Evolutionary conservation across 2,113 vertebrate genomes (phyloP), one percentile per base, ranked within the genome.

Genomic region (Macquaria ambigua): DNA sequence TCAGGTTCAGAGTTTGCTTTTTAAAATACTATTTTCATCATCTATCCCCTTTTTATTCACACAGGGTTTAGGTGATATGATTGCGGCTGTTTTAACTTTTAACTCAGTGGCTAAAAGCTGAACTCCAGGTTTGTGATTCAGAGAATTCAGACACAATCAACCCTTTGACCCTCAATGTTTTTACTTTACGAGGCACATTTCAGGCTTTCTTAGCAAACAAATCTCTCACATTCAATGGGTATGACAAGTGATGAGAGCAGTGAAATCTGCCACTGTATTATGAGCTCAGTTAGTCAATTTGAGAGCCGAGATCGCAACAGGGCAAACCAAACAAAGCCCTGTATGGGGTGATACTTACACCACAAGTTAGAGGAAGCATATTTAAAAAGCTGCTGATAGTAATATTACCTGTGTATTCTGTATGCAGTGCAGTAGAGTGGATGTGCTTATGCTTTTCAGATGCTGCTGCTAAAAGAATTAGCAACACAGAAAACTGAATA

Each of bases 1-100:
- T 76, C 20, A 55, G 70, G 21, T 66, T 68, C 31, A 37, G 55
- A 6, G 46, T 48, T 64, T 70, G 34, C 74, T 74, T 75, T 59
- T 34, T 34, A 34, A 34, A n/a, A 31, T 25, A 31, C 16, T 2
- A 1, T 25, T 67, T 76, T 69, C 56, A 52, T 82, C 66, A 58
- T 79, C 46, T 62, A 31, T 71, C 63, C 16, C 8, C 18, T 39
- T 69, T 31, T 9, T 12, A 16, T 50, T 59, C 10, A 0, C 10
- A 0, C 62, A 34, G 55, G 34, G 18, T 64, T 37, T 70, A 20
- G 68, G 20, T 64, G 43, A 75, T 56, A 11, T 52, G 43, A 68
- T 23, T 55, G 68, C 1, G 20, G 59, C 37, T 48, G 50, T 62
- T 39, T 39, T 39, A 7, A 39, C 6, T 6, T 39, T 66, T 37